Percentiles rank a stretch among this genome's conserved stretches.
phyloP scores from a whole-genome alignment of 1,140 invertebrate species.

The Drosophila grimshawi region DNA sequence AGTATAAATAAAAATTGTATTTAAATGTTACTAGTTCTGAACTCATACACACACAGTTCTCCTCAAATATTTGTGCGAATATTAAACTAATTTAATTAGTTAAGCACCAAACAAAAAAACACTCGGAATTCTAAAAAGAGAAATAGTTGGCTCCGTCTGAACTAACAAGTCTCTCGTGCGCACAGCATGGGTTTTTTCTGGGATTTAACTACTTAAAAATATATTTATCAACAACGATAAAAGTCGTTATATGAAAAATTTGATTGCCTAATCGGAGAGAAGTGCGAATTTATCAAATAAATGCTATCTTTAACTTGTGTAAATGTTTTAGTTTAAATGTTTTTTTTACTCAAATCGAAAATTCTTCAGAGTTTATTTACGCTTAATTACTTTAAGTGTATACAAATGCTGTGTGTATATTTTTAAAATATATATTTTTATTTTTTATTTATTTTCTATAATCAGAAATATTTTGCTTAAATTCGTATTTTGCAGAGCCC shows the following conservation, averaged over 20 bases:
- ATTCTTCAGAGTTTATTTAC: background rate
- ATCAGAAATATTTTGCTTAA: constrained; percentile 36
- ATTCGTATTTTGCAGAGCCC: constrained; percentile 53
- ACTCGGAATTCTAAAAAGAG: background rate
- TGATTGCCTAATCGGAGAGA: no score
- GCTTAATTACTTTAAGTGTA: background rate
- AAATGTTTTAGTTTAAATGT: background rate
- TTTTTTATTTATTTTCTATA: no score
- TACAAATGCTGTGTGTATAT: background rate
- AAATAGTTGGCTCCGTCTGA: background rate
- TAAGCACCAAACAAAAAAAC: constrained; percentile 1
- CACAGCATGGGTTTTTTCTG: no score
- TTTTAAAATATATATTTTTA: constrained; percentile 9
- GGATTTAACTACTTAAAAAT: no score
- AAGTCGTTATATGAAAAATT: no score
- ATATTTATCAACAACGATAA: no score
- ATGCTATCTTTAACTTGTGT: background rate
- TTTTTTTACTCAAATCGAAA: background rate
- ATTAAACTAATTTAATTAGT: constrained; percentile 1
- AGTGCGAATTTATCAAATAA: background rate
- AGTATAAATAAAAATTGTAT: constrained; percentile 50
- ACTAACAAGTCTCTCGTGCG: background rate
- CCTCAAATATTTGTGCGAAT: constrained; percentile 43
- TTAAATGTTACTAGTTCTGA: constrained; percentile 6
- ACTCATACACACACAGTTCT: constrained; percentile 8